Conservation (phyloP, 1,140 invertebrate species). For the Trichonephila clavipes region DNA sequence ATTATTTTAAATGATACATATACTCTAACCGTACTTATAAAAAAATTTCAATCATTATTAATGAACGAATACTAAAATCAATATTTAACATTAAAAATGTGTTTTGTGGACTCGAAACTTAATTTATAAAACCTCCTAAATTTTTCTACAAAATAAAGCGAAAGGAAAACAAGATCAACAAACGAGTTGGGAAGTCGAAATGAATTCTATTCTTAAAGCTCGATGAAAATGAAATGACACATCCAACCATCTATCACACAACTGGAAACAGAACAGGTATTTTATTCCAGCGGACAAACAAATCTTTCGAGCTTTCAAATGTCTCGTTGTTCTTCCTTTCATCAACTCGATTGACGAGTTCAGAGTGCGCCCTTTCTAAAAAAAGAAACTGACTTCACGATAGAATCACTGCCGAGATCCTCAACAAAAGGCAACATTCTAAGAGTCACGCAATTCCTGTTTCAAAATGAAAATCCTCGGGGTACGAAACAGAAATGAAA, state of each 20-base stretch:
- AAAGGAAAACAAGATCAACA: too few relatives aligned
- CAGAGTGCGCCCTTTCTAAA: slow-evolving; percentile 26
- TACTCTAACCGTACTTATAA: too few relatives aligned
- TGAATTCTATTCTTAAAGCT: not conserved
- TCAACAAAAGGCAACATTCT: not conserved
- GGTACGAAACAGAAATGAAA: not conserved
- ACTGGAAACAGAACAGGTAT: slow-evolving; percentile 3
- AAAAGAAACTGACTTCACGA: not conserved
- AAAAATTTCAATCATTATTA: too few relatives aligned
- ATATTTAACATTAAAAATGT: too few relatives aligned
- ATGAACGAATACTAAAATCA: too few relatives aligned
- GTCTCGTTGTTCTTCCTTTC: slow-evolving; percentile 17
- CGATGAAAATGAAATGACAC: not conserved
- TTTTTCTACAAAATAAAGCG: too few relatives aligned
- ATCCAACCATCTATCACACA: not conserved
- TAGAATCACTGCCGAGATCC: not conserved
- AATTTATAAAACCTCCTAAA: too few relatives aligned
- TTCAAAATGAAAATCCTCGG: not conserved
- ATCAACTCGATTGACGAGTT: slow-evolving; percentile 50
- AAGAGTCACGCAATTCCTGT: slow-evolving; percentile 4
- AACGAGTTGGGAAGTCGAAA: too few relatives aligned
- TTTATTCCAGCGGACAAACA: not conserved
- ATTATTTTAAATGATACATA: too few relatives aligned
- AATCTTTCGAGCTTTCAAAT: not conserved
- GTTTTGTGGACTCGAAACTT: too few relatives aligned